Base-by-base conservation (phyloP, 2,113 vertebrate species). In the cat (Felis catus) region DNA sequence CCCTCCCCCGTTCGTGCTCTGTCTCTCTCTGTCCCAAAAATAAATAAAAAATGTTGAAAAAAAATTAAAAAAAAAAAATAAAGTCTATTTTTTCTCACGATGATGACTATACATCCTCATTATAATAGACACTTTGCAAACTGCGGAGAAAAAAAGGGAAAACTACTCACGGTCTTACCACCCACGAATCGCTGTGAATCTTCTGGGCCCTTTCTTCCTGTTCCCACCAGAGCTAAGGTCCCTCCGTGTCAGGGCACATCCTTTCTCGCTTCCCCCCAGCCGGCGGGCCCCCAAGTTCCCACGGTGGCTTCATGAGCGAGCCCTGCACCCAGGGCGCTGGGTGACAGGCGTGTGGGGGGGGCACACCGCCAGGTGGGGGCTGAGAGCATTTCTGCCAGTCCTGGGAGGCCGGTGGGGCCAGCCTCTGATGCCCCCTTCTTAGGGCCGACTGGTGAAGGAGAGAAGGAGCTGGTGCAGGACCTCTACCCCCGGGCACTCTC, bases 201-300 rank as follows among this genome's bases (percentile, higher is more conserved):
- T 48, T 23, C 4, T 10, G 41, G 1, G 48, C 71, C 41, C 14
- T 5, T 33, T 33, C 76, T 6, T 87, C 45, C 45, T 19, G 18
- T 71, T 51, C 36, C 51, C 19, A 39, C 19, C 10, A 1, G n/a
- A 65, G 55, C 15, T 0, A 4, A n/a, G 48, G 16, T 7, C 39
- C 0, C 48, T n/a, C 61, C 41, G 4, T 15, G 10, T 1, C 27
- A 6, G 4, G 2, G 18, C 0, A 23, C 16, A 2, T 12, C 78
- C 87, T 21, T 68, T 11, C 79, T 55, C 41, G 1, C 27, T 19
- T 18, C 29, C 14, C 31, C 10, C 4, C 0, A 7, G 41, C 68
- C 70, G 15, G 55, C 1, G 41, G 0, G 36, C 23, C 41, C 55
- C 5, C 10, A 4, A n/a, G 36, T 21, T 25, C 79, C 21, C 33